Evolutionary conservation across 2,888 invertebrate species (phyloP), one percentile per base, ranked within the genome.

Genomic region (Epinotia bilunana): DNA sequence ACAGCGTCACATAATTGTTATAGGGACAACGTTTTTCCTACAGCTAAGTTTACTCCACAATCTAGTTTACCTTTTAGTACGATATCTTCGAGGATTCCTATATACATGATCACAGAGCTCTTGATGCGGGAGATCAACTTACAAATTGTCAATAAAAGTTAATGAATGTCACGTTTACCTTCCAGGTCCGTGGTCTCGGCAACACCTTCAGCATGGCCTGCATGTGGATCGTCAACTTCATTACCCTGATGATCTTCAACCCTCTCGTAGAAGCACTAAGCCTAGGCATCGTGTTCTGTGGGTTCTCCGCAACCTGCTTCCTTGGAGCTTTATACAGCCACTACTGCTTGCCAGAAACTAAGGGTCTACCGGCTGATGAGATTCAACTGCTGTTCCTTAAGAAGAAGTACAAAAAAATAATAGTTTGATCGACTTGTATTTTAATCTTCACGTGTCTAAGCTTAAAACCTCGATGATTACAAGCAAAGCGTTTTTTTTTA

Each of bases 331-430:
- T 85, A 0, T 94, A 90, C 79, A 87, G 91, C 39, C 81, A 88
- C 1, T 81, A 88, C 39, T 89, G 81, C 63, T 79, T 94, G 1
- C 94, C 94, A 0, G 95, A 95, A 79, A 94, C 95, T 0, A 94
- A 93, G 76, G 94, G 94, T 0, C 79, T 92, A 9, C 86, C 91
- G 0, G 86, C 87, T 4, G 90, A 93, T 74, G 88, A 84, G 0
- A 91, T 93, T n/a, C 91, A 91, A 71, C 61, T 81, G 16, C 74
- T 88, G 60, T 91, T 90, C 77, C 74, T 91, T 43, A 90, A 87
- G 67, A 86, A 86, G 61, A 81, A 77, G 71, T 81, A 67, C 67
- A 79, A 60, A 18, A 78, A 28, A 28, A 55, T 61, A 77, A 73
- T 68, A 69, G 60, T 12, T 73, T 39, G 57, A 9, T 20, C 11